phyloP scores from a whole-genome alignment of 2,888 invertebrate species.

The Morpho deidamia region DNA sequence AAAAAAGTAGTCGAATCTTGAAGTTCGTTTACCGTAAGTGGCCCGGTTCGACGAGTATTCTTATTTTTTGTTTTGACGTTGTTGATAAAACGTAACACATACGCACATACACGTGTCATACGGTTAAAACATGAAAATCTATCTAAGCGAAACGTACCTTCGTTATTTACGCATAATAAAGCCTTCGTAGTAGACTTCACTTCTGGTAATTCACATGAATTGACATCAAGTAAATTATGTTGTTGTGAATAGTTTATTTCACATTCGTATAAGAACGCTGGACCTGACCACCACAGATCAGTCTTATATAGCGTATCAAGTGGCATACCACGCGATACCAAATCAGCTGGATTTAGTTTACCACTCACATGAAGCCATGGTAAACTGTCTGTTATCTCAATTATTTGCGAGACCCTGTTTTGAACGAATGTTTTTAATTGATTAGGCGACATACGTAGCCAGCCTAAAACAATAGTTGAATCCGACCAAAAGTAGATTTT shows the following conservation, averaged over 20 bases:
- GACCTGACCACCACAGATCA: constrained; percentile 13
- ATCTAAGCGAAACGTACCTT: neutral
- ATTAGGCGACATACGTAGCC: constrained; percentile 25
- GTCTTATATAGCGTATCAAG: neutral
- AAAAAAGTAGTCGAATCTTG: neutral
- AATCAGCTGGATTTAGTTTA: constrained; percentile 1
- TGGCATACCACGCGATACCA: constrained; percentile 1
- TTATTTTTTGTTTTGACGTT: constrained; percentile 6
- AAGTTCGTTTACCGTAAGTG: constrained; percentile 10
- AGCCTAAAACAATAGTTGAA: constrained; percentile 28
- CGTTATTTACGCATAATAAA: no score
- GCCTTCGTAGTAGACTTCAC: neutral
- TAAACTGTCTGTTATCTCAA: constrained; percentile 15
- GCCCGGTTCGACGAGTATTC: neutral
- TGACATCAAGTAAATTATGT: no score
- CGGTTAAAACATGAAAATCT: constrained; percentile 15
- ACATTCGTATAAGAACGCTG: neutral
- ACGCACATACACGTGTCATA: constrained; percentile 10
- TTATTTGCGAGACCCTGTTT: constrained; percentile 22
- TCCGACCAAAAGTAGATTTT: constrained; percentile 24
- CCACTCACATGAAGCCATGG: neutral
- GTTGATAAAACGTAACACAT: constrained; percentile 13
- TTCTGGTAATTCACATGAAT: neutral
- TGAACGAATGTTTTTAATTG: constrained; percentile 13
- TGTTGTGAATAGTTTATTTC: neutral